A percentile compares a stretch with the other conserved stretches of the same genome.
phyloP scores from a whole-genome alignment of 2,888 invertebrate species.

The Hyalella azteca region DNA sequence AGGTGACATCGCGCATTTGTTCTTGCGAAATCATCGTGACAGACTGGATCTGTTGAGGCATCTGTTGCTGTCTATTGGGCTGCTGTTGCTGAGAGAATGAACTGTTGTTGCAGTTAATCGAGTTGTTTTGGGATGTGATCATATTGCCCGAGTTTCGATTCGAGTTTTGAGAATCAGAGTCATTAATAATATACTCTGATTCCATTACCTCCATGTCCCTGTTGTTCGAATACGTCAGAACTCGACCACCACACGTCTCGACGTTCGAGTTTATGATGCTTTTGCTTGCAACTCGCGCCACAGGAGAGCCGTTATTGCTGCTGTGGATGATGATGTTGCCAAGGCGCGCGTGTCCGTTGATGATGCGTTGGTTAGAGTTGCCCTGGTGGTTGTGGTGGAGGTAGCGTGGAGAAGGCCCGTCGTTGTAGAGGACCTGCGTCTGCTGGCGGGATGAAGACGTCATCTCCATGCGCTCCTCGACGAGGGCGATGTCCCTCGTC shows the following conservation, averaged over 20 bases:
- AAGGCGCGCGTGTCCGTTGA: constrained; percentile 14
- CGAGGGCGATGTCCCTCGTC: not conserved
- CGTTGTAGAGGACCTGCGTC: constrained; percentile 9
- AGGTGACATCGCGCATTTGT: not conserved
- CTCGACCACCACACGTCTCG: not conserved
- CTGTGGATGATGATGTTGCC: constrained; percentile 25
- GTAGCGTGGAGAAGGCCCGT: not conserved
- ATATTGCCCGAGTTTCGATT: not conserved
- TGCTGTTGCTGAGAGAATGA: not conserved
- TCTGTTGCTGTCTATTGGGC: not conserved
- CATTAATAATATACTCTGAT: not conserved
- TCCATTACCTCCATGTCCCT: constrained; percentile 4
- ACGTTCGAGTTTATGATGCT: not conserved
- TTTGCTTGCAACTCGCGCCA: not conserved
- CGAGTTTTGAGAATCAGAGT: not conserved
- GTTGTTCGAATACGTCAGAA: not conserved
- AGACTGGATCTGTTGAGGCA: not conserved
- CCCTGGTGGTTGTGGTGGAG: too few species aligned
- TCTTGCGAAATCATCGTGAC: constrained; percentile 3
- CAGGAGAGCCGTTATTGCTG: constrained; percentile 4
- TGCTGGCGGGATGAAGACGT: not conserved
- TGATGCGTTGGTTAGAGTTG: not conserved
- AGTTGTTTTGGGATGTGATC: not conserved
- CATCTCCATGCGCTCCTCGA: not conserved
- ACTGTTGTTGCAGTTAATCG: not conserved